Base-by-base conservation (phyloP, 2,888 invertebrate genomes). In the Nomada flava region DNA sequence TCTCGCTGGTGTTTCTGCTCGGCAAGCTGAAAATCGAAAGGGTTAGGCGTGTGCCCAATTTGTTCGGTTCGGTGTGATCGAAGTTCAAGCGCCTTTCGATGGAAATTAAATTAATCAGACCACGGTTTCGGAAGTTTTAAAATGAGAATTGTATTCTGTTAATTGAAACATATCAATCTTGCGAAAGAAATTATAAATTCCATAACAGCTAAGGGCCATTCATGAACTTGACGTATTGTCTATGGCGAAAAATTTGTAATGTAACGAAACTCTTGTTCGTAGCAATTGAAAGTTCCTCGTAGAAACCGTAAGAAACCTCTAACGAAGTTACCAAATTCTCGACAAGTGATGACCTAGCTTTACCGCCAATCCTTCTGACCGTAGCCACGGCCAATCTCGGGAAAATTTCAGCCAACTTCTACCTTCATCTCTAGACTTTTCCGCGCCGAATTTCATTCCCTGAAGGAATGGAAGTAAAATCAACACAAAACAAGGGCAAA, bases 391-490 rank as follows among this genome's bases (percentile, higher is more conserved):
- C 60, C 82, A 84, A 87, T 87, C 79, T 84, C 72, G 53, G 47
- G 42, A 68, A 77, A 82, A 78, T 72, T 81, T 75, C 71, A 59
- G 69, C 68, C 42, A 80, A 85, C 79, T 82, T 86, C 62, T 55
- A 75, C 72, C 79, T 77, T 73, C 84, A 84, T 86, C 84, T 72
- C 44, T 70, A 47, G 63, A 79, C 70, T 81, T 81, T 63, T 60
- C 53, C 62, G 20, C 9, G 42, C 47, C 42, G 77, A 69, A 71
- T 73, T 79, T 79, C 62, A 70, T 67, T 57, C 53, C 26, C 50
- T 1, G 44, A 29, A 62, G 69, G 72, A 55, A 80, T 71, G 62
- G 53, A 13, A 57, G 73, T 68, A 83, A 65, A 77, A 74, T 72
- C 73, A 84, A 84, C 62, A 81, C 10, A 26, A 68, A 85, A 81